phyloP scores from a whole-genome alignment of 2,113 vertebrate genomes.

The Scytalopus superciliaris region DNA sequence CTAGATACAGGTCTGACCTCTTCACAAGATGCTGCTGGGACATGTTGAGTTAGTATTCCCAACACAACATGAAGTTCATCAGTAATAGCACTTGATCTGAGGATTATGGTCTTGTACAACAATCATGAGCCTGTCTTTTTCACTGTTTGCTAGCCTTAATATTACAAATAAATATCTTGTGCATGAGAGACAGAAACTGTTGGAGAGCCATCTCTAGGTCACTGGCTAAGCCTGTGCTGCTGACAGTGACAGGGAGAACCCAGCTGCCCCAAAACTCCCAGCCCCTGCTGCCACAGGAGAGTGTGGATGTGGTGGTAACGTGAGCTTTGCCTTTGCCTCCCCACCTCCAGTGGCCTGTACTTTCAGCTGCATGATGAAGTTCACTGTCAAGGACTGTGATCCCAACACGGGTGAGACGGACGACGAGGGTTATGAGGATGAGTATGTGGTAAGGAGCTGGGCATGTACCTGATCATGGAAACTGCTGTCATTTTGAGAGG shows the following conservation, averaged over 20 bases:
- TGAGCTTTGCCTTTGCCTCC: background rate
- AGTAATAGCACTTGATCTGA: background rate
- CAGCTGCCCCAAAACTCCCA: background rate
- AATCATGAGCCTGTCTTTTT: background rate
- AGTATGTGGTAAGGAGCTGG: slow-evolving; percentile 81
- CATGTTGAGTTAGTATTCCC: background rate
- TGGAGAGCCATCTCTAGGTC: background rate
- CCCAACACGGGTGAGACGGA: slow-evolving; percentile 79
- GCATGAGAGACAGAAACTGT: background rate
- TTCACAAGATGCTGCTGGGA: background rate
- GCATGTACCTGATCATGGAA: background rate
- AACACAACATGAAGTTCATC: background rate
- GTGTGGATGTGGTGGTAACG: background rate
- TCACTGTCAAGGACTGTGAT: slow-evolving; percentile 84
- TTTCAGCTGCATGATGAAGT: slow-evolving; percentile 85
- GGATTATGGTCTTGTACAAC: background rate
- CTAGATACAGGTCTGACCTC: background rate
- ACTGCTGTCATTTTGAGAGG: background rate
- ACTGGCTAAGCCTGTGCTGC: background rate
- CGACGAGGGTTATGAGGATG: slow-evolving; percentile 81
- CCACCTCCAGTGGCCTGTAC: slow-evolving; percentile 76
- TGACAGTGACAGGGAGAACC: background rate
- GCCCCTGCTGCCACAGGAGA: background rate
- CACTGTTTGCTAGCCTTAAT: background rate
- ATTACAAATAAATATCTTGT: background rate